Conservation (phyloP, 2,797 vertebrate species). For the Argentina silus region DNA sequence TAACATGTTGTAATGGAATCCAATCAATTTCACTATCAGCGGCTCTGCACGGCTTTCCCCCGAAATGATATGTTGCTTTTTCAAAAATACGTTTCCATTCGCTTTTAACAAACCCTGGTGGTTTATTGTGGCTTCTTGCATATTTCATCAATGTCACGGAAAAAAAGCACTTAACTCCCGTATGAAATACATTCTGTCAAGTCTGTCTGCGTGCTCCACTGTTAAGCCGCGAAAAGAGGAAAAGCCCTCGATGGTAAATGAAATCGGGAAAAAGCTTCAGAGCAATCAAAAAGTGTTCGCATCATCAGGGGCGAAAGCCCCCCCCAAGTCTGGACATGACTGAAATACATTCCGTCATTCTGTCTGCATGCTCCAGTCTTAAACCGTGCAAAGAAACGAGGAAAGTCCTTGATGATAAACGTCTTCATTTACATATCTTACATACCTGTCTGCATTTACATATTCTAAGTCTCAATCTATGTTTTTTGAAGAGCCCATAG, state of each 20-base stretch:
- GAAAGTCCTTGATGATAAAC: too few relatives aligned
- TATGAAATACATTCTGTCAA: conserved; percentile 4
- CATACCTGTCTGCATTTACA: too few relatives aligned
- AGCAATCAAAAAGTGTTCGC: too few relatives aligned
- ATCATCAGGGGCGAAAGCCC: not conserved
- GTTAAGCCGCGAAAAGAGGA: not conserved
- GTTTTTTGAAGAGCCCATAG: too few relatives aligned
- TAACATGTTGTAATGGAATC: conserved; percentile 34
- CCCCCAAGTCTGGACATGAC: not conserved
- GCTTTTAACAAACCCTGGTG: conserved; percentile 18
- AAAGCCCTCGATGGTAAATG: not conserved
- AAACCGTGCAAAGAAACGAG: too few relatives aligned
- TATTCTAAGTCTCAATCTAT: too few relatives aligned
- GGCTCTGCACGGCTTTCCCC: conserved; percentile 13
- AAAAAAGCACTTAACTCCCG: not conserved
- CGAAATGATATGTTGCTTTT: conserved; percentile 15
- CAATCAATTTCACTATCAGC: conserved; percentile 38
- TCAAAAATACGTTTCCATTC: conserved; percentile 22
- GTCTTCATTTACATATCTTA: too few relatives aligned
- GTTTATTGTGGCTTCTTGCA: conserved; percentile 10
- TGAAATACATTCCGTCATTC: too few relatives aligned
- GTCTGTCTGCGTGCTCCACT: not conserved
- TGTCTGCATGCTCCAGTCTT: too few relatives aligned
- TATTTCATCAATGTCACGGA: conserved; percentile 21
- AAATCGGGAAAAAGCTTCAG: not conserved